Base-by-base conservation (phyloP, 2,888 invertebrate genomes). In the Eilema caniola region DNA sequence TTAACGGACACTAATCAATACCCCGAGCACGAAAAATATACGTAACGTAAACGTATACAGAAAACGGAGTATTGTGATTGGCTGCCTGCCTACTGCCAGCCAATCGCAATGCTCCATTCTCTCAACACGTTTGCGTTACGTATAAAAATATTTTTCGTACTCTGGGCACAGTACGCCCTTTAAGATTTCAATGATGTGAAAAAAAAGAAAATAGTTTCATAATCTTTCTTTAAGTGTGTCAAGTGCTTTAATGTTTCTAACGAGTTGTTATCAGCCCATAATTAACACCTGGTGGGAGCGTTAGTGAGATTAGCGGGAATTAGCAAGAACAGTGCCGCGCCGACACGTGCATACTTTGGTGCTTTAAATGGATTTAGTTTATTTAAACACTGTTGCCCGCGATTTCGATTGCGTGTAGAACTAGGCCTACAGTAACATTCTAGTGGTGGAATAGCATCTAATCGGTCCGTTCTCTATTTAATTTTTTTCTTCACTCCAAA, bases 181-280 rank as follows among this genome's bases (percentile, higher is more conserved):
- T 53, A 53, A n/a, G 53, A 53, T 10, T 53, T 53, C 53, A 53
- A 53, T 10, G 53, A 53, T 2, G n/a, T 53, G n/a, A 53, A 53
- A 53, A 24, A 25, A 28, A 59, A 14, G 59, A 16, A 25, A 28
- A 53, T 23, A 23, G 28, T 65, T 69, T 47, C 69, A 60, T 24
- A 64, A 60, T 65, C 24, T 69, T 56, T 65, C 60, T 37, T 56
- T n/a, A 64, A 69, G 25, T 33, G 72, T 81, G 77, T 71, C 60
- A 82, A 82, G 80, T 79, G 70, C 71, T 77, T 71, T 79, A 82
- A 82, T 80, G 69, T 75, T 68, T 41, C 78, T 80, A 80, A 80
- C 80, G 67, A 82, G 77, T 78, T 71, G 72, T 80, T 80, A 80
- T 80, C 82, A 73, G 82, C 70, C 63, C 24, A 65, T 70, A 76